Conservation (phyloP, 2,888 invertebrate species). For the Mechanitis messenoides region DNA sequence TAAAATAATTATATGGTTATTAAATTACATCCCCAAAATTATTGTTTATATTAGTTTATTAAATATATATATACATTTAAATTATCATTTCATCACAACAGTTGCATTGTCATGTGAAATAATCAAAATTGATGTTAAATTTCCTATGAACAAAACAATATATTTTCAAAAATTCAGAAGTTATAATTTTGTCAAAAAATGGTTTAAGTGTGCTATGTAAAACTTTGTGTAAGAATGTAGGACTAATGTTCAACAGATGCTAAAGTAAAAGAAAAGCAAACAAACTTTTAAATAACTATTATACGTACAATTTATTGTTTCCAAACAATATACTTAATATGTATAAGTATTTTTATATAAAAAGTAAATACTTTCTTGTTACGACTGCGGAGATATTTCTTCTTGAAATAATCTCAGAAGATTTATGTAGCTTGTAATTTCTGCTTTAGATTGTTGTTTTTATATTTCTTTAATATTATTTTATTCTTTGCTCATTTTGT, state of each 20-base stretch:
- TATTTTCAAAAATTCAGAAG: too few species aligned
- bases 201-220: too few species aligned
- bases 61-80: too few species aligned
- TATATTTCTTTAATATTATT: not conserved
- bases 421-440: slow-evolving; percentile 10
- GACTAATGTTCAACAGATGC: not conserved
- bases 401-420: slow-evolving; percentile 14
- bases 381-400: not conserved
- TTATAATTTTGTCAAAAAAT: too few species aligned
- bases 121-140: too few species aligned
- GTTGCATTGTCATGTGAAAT: too few species aligned
- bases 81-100: too few species aligned
- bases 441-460: not conserved
- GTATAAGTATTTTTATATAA: slow-evolving; percentile 19
- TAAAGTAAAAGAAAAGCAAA: not conserved
- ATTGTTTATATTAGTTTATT: too few species aligned
- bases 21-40: too few species aligned
- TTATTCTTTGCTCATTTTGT: not conserved
- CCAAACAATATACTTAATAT: slow-evolving; percentile 15
- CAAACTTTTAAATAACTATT: not conserved
- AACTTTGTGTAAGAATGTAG: too few species aligned
- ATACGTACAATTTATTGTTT: not conserved
- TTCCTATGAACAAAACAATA: too few species aligned
- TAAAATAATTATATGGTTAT: too few species aligned
- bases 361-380: slow-evolving; percentile 20